Conservation (phyloP, 2,888 invertebrate genomes). For the Drosophila recens region DNA sequence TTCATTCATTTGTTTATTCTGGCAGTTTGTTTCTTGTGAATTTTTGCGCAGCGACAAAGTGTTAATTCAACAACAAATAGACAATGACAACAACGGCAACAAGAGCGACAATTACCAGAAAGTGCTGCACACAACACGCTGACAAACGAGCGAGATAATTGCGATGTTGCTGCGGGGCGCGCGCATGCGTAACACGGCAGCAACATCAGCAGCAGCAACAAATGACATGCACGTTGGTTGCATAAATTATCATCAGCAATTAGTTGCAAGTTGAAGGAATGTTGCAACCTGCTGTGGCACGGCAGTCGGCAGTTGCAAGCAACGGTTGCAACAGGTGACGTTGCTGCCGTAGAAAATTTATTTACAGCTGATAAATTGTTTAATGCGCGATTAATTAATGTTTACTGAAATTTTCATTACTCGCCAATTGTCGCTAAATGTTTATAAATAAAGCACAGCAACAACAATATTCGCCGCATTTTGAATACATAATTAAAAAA, state of each 20-base stretch:
- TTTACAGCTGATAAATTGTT: slow-evolving; percentile 29
- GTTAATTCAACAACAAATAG: slow-evolving; percentile 75
- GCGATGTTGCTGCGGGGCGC: slow-evolving; percentile 55
- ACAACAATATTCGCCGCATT: slow-evolving; percentile 14
- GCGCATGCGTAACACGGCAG: slow-evolving; percentile 76
- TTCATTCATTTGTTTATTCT: slow-evolving; percentile 44
- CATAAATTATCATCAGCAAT: slow-evolving; percentile 68
- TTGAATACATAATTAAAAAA: slow-evolving; percentile 73
- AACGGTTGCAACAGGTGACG: slow-evolving; percentile 57
- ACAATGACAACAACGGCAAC: slow-evolving; percentile 35
- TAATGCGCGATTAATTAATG: slow-evolving; percentile 35
- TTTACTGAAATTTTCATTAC: slow-evolving; percentile 29
- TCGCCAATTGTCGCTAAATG: slow-evolving; percentile 52
- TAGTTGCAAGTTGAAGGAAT: slow-evolving; percentile 48
- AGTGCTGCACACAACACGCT: slow-evolving; percentile 41
- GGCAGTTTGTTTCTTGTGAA: slow-evolving; percentile 49
- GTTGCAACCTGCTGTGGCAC: slow-evolving; percentile 2
- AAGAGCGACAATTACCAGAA: slow-evolving; percentile 46
- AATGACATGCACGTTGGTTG: slow-evolving; percentile 44
- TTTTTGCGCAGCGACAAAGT: slow-evolving; percentile 65
- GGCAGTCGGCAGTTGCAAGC: neutral
- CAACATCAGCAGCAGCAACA: slow-evolving; percentile 38
- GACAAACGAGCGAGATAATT: slow-evolving; percentile 57
- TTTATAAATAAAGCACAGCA: slow-evolving; percentile 59
- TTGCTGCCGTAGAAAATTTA: slow-evolving; percentile 17